Conservation (phyloP, 2,797 vertebrate genomes). For the Myoxocephalus aenaeus region DNA sequence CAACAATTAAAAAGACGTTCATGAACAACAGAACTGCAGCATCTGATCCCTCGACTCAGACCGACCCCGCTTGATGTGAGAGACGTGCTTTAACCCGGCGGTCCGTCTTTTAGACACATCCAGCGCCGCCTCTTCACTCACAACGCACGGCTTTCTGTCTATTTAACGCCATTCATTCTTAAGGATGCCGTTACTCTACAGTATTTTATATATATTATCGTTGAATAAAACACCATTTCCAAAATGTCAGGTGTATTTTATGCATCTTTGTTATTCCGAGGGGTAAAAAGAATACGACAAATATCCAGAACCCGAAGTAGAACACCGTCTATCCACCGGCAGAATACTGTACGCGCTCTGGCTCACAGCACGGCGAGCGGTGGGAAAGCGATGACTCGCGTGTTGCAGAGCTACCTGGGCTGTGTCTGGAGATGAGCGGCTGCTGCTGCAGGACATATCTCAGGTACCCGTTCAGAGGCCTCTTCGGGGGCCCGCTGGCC, state of each 20-base stretch:
- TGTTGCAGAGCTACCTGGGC: constrained; percentile 66
- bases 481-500: constrained; percentile 66
- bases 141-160: not conserved
- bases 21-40: not conserved
- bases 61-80: not conserved
- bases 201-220: too few species aligned
- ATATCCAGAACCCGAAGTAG: not conserved
- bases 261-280: not conserved
- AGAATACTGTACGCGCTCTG: not conserved
- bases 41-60: not conserved
- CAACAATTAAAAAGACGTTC: not conserved
- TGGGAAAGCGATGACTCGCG: too few species aligned
- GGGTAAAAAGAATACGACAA: not conserved
- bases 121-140: not conserved
- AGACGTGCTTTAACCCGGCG: not conserved
- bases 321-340: not conserved
- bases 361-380: not conserved
- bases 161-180: too few species aligned
- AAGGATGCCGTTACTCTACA: too few species aligned
- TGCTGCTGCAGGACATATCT: constrained; percentile 64
- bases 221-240: not conserved
- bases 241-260: not conserved
- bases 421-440: constrained; percentile 38
- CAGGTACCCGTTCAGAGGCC: constrained; percentile 71
- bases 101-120: not conserved